Base-by-base conservation (phyloP, 2,113 vertebrate species). In the Progne subis region DNA sequence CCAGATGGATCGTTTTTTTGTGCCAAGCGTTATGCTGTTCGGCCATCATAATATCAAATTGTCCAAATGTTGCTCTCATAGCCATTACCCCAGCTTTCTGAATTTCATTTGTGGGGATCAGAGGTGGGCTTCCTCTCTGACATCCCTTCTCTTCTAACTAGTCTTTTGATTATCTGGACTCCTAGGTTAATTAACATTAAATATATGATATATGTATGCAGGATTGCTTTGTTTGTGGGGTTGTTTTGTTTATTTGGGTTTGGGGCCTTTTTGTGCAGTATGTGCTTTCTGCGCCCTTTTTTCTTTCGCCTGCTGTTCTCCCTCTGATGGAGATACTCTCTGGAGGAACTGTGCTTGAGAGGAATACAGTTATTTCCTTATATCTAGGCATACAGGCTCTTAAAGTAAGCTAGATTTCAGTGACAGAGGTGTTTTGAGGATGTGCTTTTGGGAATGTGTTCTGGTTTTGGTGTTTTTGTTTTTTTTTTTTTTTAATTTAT, bases 11-110 rank as follows among this genome's bases (percentile, higher is more conserved):
- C 3, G 0, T 8, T 75, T 41, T 84, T 84, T 44, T 67, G 39
- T 88, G 88, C 83, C 68, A 91, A 89, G 72, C 64, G 79, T 88
- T 86, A 34, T 80, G 69, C 41, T 31, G 28, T 67, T 88, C 70
- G 82, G 67, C 49, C n/a, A n/a, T 75, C 34, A 18, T 69, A 59
- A 21, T 55, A 64, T 72, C 24, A 26, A 74, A 39, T 70, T 83
- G 67, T 70, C 46, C 61, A 79, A 31, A 74, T 79, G 34, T 82
- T 53, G 5, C 23, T 94, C 26, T 65, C 9, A 2, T 56, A 43
- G 46, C 28, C 26, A 5, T 61, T 49, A 56, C 18, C 31, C 25
- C 26, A 32, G 31, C 31, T 63, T 63, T 83, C 55, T 55, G 20
- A 61, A 49, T 69, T 82, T 70, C 26, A 14, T 83, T 69, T 70